A percentile compares a stretch with the other conserved stretches of the same genome.
Evolutionary conservation across 2,888 invertebrate genomes (phyloP).

Genomic region (Scrobipalpa atriplicella): DNA sequence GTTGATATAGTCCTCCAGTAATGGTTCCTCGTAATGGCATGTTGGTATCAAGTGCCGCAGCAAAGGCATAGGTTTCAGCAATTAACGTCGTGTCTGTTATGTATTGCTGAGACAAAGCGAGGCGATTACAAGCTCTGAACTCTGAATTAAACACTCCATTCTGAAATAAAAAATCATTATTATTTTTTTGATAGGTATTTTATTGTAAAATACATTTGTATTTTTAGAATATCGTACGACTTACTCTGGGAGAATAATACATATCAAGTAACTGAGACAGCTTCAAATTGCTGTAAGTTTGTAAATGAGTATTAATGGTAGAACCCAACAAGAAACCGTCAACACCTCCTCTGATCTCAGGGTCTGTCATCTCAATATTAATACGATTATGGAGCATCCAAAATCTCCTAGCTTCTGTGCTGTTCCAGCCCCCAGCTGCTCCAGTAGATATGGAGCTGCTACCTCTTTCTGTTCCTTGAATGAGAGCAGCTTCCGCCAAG

Average conservation of each 20-base stretch:
- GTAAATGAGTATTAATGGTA: conserved; percentile 74
- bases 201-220: not conserved
- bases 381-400: conserved; percentile 84
- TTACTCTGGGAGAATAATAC: conserved; percentile 87
- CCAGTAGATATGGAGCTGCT: conserved; percentile 78
- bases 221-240: not conserved
- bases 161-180: conserved; percentile 48
- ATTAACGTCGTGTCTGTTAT: conserved; percentile 74
- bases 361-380: conserved; percentile 87
- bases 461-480: conserved; percentile 83
- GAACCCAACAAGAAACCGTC: conserved; percentile 88
- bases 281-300: conserved; percentile 77
- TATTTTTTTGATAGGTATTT: not conserved
- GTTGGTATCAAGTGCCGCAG: conserved; percentile 83
- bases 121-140: conserved; percentile 87
- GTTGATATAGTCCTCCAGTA: conserved; percentile 73
- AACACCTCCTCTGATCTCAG: conserved; percentile 90
- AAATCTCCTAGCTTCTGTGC: conserved; percentile 85
- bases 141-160: conserved; percentile 82
- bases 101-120: conserved; percentile 76
- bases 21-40: conserved; percentile 83
- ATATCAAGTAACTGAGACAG: conserved; percentile 91
- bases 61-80: conserved; percentile 84
- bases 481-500: conserved; percentile 87
- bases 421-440: conserved; percentile 88